Conservation (phyloP, 2,888 invertebrate genomes). For the Archips crataeganus region DNA sequence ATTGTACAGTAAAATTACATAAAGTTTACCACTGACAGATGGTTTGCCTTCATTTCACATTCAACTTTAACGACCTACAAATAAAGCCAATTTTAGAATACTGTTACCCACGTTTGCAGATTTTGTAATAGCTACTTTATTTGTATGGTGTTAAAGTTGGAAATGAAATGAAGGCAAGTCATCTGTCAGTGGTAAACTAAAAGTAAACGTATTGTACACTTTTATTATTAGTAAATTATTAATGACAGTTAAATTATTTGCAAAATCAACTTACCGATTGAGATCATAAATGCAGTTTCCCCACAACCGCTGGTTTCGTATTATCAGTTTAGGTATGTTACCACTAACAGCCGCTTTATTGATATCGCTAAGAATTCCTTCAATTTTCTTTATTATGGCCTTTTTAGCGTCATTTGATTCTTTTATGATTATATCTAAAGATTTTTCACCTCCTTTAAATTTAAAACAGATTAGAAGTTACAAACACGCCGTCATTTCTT, state of each 20-base stretch:
- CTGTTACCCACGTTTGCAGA: no score
- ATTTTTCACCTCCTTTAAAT: constrained; percentile 49
- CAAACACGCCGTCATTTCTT: neutral
- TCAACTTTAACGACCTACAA: no score
- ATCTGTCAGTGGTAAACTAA: no score
- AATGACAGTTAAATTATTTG: constrained; percentile 50
- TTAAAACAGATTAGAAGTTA: constrained; percentile 18
- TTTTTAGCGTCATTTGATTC: constrained; percentile 60
- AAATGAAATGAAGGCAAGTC: no score
- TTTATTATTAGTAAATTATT: neutral
- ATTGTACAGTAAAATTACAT: no score
- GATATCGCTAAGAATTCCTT: constrained; percentile 72
- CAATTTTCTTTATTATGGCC: constrained; percentile 70
- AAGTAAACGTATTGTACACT: no score
- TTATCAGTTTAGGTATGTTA: constrained; percentile 67
- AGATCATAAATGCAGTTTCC: constrained; percentile 83
- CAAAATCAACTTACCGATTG: constrained; percentile 70
- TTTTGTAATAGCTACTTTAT: no score
- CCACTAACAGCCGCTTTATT: constrained; percentile 71
- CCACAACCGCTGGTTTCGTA: constrained; percentile 80
- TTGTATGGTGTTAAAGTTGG: no score
- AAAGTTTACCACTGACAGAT: no score
- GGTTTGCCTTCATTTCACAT: no score
- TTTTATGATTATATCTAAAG: constrained; percentile 51
- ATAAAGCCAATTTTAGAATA: no score